Conservation (phyloP, 2,797 vertebrate genomes). For the Artibeus lituratus region DNA sequence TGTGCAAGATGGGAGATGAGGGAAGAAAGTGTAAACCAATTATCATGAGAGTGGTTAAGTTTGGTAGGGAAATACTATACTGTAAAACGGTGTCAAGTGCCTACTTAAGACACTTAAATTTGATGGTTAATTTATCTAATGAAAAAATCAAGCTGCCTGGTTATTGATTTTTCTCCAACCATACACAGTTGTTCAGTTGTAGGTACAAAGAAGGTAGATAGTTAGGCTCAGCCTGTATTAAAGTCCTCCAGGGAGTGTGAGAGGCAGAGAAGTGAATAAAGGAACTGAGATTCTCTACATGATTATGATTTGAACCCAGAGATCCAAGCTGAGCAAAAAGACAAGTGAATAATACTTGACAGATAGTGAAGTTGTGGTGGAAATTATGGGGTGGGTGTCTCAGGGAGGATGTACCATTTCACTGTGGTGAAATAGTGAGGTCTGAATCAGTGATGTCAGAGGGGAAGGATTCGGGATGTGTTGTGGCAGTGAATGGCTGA, state of each 20-base stretch:
- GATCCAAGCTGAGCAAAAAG: neutral
- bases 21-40: neutral
- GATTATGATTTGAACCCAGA: neutral
- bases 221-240: neutral
- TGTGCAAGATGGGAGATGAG: neutral
- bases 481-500: neutral
- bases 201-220: neutral
- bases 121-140: neutral
- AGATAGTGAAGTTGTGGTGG: neutral
- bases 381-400: neutral
- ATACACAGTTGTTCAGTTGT: neutral
- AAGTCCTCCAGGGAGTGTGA: neutral
- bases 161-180: neutral
- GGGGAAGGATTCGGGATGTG: neutral
- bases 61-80: neutral
- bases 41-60: neutral
- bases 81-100: neutral
- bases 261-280: neutral
- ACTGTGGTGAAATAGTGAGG: neutral
- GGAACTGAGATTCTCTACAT: neutral
- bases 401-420: neutral
- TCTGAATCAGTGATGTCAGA: neutral
- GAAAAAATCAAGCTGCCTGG: neutral
- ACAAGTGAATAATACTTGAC: neutral
- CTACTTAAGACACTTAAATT: neutral